Conservation (phyloP, 2,888 invertebrate genomes). For the Lasioglossum lativentre region DNA sequence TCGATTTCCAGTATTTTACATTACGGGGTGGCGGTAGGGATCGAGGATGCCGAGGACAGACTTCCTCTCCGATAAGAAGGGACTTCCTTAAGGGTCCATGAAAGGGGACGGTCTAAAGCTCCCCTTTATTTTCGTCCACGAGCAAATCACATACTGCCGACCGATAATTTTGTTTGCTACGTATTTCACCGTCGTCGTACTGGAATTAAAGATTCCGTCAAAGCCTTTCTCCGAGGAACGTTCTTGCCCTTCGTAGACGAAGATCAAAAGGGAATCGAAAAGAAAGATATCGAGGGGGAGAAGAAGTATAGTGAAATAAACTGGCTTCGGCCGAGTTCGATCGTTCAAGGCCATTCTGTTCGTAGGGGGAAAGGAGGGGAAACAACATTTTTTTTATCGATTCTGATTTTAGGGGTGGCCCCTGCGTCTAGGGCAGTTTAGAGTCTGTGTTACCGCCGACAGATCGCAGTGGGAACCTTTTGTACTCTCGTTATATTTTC, state of each 20-base stretch:
- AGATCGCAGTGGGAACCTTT: not conserved
- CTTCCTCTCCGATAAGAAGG: not conserved
- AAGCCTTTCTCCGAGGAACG: not conserved
- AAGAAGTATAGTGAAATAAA: constrained; percentile 38
- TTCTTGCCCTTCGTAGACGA: not conserved
- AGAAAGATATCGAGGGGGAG: constrained; percentile 37
- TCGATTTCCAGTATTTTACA: constrained; percentile 1
- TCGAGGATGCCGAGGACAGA: not conserved
- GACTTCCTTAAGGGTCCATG: constrained; percentile 18
- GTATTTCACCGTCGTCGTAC: constrained; percentile 38
- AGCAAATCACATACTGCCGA: constrained; percentile 46
- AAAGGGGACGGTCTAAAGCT: constrained; percentile 7
- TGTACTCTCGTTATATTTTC: not conserved
- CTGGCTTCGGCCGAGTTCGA: constrained; percentile 5
- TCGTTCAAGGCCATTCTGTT: not conserved
- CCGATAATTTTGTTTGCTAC: constrained; percentile 55
- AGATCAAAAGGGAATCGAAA: constrained; percentile 57
- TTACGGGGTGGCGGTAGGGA: not conserved
- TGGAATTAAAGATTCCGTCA: constrained; percentile 51
- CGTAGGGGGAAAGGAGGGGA: not conserved
- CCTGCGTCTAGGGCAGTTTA: not conserved
- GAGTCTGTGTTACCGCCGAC: not conserved
- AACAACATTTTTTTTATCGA: constrained; percentile 28
- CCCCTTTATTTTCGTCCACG: constrained; percentile 46
- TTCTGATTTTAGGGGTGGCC: not conserved